Conservation (phyloP, 2,888 invertebrate genomes). For the Philhelius pedissequus region DNA sequence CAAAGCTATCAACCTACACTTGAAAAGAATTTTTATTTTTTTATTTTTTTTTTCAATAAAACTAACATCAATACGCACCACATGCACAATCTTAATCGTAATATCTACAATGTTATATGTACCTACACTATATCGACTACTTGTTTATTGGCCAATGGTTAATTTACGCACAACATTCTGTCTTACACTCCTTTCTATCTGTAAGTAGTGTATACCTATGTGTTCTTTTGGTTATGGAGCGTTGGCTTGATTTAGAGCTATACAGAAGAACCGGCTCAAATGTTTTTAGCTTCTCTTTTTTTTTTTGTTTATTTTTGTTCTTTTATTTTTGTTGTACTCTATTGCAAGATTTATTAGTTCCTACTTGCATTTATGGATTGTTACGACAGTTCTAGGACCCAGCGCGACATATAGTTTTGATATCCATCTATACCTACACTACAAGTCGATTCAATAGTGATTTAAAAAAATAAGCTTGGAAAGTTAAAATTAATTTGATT, state of each 20-base stretch:
- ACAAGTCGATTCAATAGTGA: neutral
- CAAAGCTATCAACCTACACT: neutral
- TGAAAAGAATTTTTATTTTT: neutral
- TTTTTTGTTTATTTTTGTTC: neutral
- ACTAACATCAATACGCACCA: slow-evolving; percentile 3
- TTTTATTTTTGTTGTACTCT: neutral
- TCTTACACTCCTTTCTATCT: neutral
- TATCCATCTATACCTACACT: neutral
- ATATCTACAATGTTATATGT: neutral
- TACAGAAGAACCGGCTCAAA: slow-evolving; percentile 29
- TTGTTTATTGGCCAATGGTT: slow-evolving; percentile 28
- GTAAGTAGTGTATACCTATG: neutral
- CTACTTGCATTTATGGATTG: slow-evolving; percentile 60
- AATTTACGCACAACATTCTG: slow-evolving; percentile 40
- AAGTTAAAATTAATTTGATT: too few relatives aligned
- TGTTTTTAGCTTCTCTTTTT: neutral
- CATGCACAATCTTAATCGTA: slow-evolving; percentile 18
- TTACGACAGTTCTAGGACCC: slow-evolving; percentile 60
- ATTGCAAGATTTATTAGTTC: slow-evolving; percentile 63
- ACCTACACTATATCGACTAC: neutral
- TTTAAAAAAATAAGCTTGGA: too few relatives aligned
- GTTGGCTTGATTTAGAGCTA: slow-evolving; percentile 15
- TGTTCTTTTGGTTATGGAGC: neutral
- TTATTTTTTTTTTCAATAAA: neutral
- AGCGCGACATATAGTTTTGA: slow-evolving; percentile 12